A percentile compares a stretch with the other conserved stretches of the same genome.
phyloP scores from a whole-genome alignment of 2,797 vertebrate species.

The Microchirus variegatus region DNA sequence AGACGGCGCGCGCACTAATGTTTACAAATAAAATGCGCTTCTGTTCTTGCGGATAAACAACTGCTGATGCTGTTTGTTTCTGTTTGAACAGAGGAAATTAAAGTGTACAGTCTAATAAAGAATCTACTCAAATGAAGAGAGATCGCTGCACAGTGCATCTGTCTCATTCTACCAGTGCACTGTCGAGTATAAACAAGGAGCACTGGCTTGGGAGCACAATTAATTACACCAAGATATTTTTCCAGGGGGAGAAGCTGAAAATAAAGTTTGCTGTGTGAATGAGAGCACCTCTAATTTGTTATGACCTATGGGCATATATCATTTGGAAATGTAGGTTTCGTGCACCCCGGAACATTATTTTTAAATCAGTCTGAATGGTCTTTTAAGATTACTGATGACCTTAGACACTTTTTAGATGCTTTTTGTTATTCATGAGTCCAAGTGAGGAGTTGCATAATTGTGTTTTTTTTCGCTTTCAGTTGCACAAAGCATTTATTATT shows the following conservation, averaged over 20 bases:
- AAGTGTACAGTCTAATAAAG: slow-evolving; percentile 62
- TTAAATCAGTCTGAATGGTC: slow-evolving; percentile 43
- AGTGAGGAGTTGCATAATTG: slow-evolving; percentile 35
- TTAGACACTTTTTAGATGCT: slow-evolving; percentile 23
- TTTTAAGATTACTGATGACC: slow-evolving; percentile 41
- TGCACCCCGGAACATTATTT: slow-evolving; percentile 39
- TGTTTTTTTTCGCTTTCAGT: not conserved
- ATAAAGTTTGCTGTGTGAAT: slow-evolving; percentile 58
- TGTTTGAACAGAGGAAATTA: slow-evolving; percentile 64
- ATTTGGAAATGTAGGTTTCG: slow-evolving; percentile 46
- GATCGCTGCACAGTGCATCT: slow-evolving; percentile 42
- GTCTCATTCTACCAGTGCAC: slow-evolving; percentile 35
- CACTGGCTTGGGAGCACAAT: slow-evolving; percentile 52
- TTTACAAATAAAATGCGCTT: slow-evolving; percentile 33
- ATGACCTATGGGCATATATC: slow-evolving; percentile 60
- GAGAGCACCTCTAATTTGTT: slow-evolving; percentile 61
- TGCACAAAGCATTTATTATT: slow-evolving; percentile 5
- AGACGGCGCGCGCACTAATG: slow-evolving; percentile 33
- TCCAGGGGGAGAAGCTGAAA: slow-evolving; percentile 54
- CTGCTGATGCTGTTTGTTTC: slow-evolving; percentile 23
- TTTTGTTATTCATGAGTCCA: slow-evolving; percentile 38
- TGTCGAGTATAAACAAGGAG: slow-evolving; percentile 47
- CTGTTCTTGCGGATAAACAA: slow-evolving; percentile 24
- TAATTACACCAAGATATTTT: slow-evolving; percentile 63
- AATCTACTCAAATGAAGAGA: slow-evolving; percentile 54